phyloP scores from a whole-genome alignment of 2,888 invertebrate genomes.

The Tricholauxania praeusta region DNA sequence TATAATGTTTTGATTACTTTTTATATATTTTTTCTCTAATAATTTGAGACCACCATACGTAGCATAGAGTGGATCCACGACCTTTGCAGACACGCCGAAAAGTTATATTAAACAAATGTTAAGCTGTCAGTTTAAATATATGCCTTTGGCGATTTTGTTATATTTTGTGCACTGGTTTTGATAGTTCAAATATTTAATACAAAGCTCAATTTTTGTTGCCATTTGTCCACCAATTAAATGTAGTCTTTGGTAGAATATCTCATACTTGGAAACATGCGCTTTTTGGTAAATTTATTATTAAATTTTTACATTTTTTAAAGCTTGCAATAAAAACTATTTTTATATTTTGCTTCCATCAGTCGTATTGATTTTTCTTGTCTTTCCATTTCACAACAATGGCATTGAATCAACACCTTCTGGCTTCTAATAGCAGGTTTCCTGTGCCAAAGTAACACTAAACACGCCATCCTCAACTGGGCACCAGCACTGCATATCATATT shows the following conservation, averaged over 20 bases:
- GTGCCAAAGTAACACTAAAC: slow-evolving; percentile 5
- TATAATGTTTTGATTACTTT: too few relatives aligned
- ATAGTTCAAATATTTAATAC: slow-evolving; percentile 42
- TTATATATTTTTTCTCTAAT: background rate
- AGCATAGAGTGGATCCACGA: slow-evolving; percentile 3
- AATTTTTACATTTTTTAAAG: too few relatives aligned
- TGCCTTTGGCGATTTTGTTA: slow-evolving; percentile 43
- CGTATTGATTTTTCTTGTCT: background rate
- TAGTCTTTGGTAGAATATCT: too few relatives aligned
- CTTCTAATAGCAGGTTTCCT: slow-evolving; percentile 16
- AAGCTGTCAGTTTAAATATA: slow-evolving; percentile 48
- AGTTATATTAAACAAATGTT: slow-evolving; percentile 37
- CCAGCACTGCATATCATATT: too few relatives aligned
- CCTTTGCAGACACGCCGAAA: background rate
- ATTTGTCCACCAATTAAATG: too few relatives aligned
- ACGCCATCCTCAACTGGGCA: slow-evolving; percentile 7
- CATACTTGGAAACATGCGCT: too few relatives aligned
- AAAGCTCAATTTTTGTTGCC: too few relatives aligned
- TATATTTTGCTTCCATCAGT: background rate
- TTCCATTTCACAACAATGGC: background rate
- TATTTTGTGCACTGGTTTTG: slow-evolving; percentile 42
- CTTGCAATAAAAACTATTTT: too few relatives aligned
- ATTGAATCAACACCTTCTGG: slow-evolving; percentile 22
- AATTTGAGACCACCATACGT: slow-evolving; percentile 10
- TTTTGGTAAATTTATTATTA: too few relatives aligned